Evolutionary conservation across 2,888 invertebrate species (phyloP).

Genomic region (Temnothorax rugatulus): DNA sequence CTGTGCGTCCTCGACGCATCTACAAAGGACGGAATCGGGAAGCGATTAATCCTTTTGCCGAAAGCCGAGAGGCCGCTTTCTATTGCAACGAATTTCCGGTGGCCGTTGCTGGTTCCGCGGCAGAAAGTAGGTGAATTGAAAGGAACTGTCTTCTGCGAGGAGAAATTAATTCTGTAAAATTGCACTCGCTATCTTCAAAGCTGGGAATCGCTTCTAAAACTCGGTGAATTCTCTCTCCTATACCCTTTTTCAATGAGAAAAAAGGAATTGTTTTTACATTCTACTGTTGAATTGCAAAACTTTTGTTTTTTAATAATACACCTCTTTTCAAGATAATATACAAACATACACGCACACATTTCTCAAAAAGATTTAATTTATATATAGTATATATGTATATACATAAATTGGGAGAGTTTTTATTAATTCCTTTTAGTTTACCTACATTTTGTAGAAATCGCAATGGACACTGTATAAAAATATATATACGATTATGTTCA

Average conservation of each 20-base stretch:
- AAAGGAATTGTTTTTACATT: constrained; percentile 12
- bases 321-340: neutral
- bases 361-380: neutral
- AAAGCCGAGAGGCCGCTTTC: constrained; percentile 34
- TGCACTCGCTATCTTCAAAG: constrained; percentile 24
- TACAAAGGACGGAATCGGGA: constrained; percentile 40
- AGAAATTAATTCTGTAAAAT: constrained; percentile 43
- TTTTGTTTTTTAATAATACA: neutral
- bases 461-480: neutral
- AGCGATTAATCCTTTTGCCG: constrained; percentile 49
- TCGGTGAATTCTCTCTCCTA: neutral
- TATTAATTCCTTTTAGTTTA: constrained; percentile 11
- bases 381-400: too few species aligned
- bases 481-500: constrained; percentile 1
- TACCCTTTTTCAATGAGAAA: neutral
- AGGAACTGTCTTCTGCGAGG: constrained; percentile 20
- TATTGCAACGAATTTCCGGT: constrained; percentile 48
- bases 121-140: constrained; percentile 39
- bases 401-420: constrained; percentile 8
- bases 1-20: constrained; percentile 41
- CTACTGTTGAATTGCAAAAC: neutral
- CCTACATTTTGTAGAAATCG: neutral
- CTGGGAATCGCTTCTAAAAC: constrained; percentile 28
- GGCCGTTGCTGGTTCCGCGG: constrained; percentile 24
- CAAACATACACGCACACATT: neutral